Evolutionary conservation across 2,797 vertebrate species (phyloP).

Genomic region (Florisuga fusca): DNA sequence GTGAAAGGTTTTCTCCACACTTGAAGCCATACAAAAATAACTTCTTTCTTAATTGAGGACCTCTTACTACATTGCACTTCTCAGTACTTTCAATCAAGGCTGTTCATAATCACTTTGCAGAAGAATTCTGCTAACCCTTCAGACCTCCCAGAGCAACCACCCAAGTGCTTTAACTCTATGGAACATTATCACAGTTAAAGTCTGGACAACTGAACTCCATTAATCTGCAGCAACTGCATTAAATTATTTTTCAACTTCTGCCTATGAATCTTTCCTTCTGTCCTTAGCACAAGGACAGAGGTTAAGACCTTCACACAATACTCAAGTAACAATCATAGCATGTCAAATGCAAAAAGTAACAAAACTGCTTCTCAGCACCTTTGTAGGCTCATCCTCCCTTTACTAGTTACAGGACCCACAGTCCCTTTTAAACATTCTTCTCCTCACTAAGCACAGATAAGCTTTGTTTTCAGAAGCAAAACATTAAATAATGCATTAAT

Average conservation of each 20-base stretch:
- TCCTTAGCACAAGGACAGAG: background rate
- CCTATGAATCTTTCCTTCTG: background rate
- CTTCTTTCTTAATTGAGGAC: background rate
- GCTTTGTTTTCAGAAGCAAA: background rate
- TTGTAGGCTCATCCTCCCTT: background rate
- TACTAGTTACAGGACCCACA: background rate
- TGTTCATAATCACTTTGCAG: background rate
- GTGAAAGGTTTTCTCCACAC: background rate
- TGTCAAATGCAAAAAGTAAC: background rate
- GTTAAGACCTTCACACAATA: background rate
- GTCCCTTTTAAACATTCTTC: background rate
- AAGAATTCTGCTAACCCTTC: background rate
- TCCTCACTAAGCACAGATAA: background rate
- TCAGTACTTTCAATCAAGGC: background rate
- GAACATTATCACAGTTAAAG: background rate
- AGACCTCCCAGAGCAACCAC: background rate
- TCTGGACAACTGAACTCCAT: background rate
- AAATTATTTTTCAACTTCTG: background rate
- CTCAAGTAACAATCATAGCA: background rate
- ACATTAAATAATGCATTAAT: background rate
- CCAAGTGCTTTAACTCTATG: background rate
- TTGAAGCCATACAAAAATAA: background rate
- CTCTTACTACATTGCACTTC: background rate
- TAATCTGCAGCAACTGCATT: background rate
- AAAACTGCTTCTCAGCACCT: background rate